These are phyloP conservation scores for Orchestia grillus DNA, from an alignment of 1,140 invertebrate genomes.

Conservation along the genomic window DNA sequence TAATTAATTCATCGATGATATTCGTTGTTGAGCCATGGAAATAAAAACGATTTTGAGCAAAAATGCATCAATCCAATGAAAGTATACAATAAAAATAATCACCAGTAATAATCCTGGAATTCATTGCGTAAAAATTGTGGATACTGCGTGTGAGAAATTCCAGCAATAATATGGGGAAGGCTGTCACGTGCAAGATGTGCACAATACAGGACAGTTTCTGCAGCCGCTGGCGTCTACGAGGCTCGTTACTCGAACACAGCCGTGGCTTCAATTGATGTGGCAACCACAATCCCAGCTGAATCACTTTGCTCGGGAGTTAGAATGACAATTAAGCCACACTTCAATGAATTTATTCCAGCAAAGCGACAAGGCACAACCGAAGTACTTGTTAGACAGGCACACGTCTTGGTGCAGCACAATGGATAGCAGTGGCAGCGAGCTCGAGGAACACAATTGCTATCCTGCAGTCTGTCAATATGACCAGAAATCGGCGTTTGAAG, in stretches of 20 bases:
- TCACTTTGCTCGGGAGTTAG: slow-evolving; percentile 52
- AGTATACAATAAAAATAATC: neutral
- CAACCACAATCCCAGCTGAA: slow-evolving; percentile 45
- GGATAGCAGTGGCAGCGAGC: neutral
- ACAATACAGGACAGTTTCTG: neutral
- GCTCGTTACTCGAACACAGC: slow-evolving; percentile 25
- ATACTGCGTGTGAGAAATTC: neutral
- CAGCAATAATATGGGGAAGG: neutral
- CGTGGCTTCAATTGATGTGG: slow-evolving; percentile 47
- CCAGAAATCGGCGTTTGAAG: neutral
- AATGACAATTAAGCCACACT: slow-evolving; percentile 50
- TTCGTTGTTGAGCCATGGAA: neutral
- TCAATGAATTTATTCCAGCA: slow-evolving; percentile 54
- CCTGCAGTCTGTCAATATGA: neutral
- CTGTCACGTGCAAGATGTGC: neutral
- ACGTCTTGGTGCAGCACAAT: slow-evolving; percentile 25
- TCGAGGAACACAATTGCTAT: neutral
- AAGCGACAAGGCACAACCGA: slow-evolving; percentile 36
- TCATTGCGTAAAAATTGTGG: neutral
- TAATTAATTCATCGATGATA: neutral
- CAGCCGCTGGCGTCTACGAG: neutral
- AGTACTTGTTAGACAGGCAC: slow-evolving; percentile 22
- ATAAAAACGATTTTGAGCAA: neutral
- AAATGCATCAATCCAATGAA: neutral
- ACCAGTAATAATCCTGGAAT: neutral